Evolutionary conservation across 2,888 invertebrate genomes (phyloP), one percentile per base, ranked within the genome.

Genomic region (Zygaena filipendulae): DNA sequence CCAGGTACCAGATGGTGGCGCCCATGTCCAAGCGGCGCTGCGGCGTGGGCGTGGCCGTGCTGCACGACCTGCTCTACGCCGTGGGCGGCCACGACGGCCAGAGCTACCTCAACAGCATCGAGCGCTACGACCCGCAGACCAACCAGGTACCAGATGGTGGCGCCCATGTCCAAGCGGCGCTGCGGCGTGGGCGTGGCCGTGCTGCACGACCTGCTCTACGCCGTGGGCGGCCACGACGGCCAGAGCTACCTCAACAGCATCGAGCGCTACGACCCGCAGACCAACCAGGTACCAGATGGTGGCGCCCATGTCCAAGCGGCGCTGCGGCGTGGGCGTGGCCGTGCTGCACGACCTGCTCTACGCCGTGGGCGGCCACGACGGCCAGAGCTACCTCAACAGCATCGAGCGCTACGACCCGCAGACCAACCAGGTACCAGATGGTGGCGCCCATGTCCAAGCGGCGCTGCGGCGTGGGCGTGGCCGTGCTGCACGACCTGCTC

Each of bases 171-270:
- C 54, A 99, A 98, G 75, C 81, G 98, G 36, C 85, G 98, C 39
- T 99, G 98, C 69, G 97, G 98, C 8, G 98, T 99, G 2, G 98
- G 98, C 16, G 99, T 99, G 11, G 97, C 97, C 19, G 98, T 99
- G 12, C 82, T 98, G 27, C 96, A 96, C 71, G 97, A 97, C 70
- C 82, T 96, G 31, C 79, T 99, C 16, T 99, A 99, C 72, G 98
- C 99, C 1, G 97, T 99, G 3, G 98, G 98, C 9, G 92, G 92
- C 0, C 98, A 99, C 67, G 98, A 98, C 72, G 98, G 98, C 0
- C 97, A 97, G 74, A 92, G 93, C 52, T 91, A 91, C 69, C 83
- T 97, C 40, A 97, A 98, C 77, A 95, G 68, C 43, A 77, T 77
- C 54, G 77, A 72, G 63, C 42, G 74, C 1, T 74, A 74, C 57